Evolutionary conservation across 2,888 invertebrate genomes (phyloP), one percentile per base, ranked within the genome.

Genomic region (Gari tellinella): DNA sequence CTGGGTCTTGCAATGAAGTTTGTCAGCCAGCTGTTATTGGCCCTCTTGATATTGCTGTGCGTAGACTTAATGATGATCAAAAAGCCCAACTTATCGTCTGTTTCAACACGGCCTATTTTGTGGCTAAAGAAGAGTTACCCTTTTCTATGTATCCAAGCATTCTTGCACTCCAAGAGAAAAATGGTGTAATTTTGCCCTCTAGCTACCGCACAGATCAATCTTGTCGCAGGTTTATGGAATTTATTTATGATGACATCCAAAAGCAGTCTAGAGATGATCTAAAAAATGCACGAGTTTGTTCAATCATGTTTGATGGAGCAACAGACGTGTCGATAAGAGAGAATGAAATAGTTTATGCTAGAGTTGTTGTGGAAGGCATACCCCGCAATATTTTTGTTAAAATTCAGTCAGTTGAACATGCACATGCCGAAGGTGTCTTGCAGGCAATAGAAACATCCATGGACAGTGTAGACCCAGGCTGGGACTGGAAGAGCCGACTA

Each of bases 261-360:
- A 23, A 57, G 21, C 19, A 60, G n/a, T 46, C 64, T 25, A 38
- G 19, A 51, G 31, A 58, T 49, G 12, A 37, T 10, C 14, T 70
- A 10, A 66, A 55, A 31, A 49, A 72, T 61, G 55, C 60, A 17
- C 52, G 38, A 5, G 61, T 57, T 31, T 40, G 57, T 17, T 68
- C 65, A 23, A 58, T 73, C 15, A 52, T 73, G 45, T 69, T 73
- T 66, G 72, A 65, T 57, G 64, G 61, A 5, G 72, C 72, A 7
- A 72, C 72, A 37, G 72, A 77, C 38, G 17, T 46, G 15, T 52
- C 64, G 40, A 57, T 58, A 14, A 51, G 61, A 23, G 72, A 72
- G 37, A 60, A 63, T 56, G 76, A 76, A 52, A 55, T 72, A 10
- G 58, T 73, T 8, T 77, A 65, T 56, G 38, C 56, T n/a, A 21